A percentile compares a stretch with the other conserved stretches of the same genome.
These are phyloP conservation scores for Monochamus alternatus DNA, from an alignment of 2,888 invertebrate species.

Conservation along the genomic window DNA sequence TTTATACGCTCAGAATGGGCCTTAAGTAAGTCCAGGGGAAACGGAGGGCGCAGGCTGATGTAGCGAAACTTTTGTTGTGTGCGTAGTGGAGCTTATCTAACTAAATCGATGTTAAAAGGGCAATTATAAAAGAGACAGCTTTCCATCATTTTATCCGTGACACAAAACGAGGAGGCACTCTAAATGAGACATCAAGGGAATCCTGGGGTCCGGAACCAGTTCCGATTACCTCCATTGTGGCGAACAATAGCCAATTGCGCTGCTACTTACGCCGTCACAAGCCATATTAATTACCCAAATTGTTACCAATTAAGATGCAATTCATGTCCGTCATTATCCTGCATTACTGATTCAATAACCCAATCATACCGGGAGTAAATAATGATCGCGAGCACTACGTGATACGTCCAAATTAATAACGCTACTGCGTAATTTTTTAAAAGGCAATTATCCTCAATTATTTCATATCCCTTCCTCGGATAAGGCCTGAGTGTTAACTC, in stretches of 20 bases:
- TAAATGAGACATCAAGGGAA: constrained; percentile 68
- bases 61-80: constrained; percentile 50
- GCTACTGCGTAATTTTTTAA: constrained; percentile 22
- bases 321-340: constrained; percentile 70
- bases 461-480: neutral
- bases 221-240: constrained; percentile 71
- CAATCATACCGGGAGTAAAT: constrained; percentile 39
- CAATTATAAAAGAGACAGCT: constrained; percentile 64
- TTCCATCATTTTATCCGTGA: constrained; percentile 56
- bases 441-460: constrained; percentile 23
- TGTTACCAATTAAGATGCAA: constrained; percentile 75
- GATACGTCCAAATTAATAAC: constrained; percentile 27
- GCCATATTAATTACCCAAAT: constrained; percentile 73
- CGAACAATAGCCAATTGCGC: constrained; percentile 71
- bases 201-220: constrained; percentile 68
- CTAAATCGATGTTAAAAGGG: constrained; percentile 62
- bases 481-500: constrained; percentile 6
- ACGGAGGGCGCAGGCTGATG: constrained; percentile 36
- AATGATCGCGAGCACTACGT: constrained; percentile 36
- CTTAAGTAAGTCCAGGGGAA: constrained; percentile 41
- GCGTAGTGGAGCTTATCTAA: constrained; percentile 55
- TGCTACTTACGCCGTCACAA: constrained; percentile 69
- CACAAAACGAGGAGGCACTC: constrained; percentile 59
- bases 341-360: constrained; percentile 58
- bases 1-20: constrained; percentile 13